A percentile compares a stretch with the other conserved stretches of the same genome.
phyloP scores from a whole-genome alignment of 1,140 invertebrate genomes.

The Macrobrachium rosenbergii region DNA sequence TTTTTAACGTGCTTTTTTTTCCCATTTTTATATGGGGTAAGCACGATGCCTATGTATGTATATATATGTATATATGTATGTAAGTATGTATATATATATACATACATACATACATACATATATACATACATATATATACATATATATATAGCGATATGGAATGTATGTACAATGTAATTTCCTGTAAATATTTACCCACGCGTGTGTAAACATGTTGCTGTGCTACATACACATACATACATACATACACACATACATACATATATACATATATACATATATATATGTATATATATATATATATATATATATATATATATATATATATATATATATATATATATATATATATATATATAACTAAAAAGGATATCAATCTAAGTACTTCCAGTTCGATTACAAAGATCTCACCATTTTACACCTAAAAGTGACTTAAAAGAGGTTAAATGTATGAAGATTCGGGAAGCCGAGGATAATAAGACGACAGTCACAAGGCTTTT shows the following conservation, averaged over 20 bases:
- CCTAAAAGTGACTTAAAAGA: no score
- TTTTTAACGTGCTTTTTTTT: no score
- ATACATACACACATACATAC: constrained; percentile 4
- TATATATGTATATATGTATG: neutral
- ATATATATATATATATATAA: constrained; percentile 52
- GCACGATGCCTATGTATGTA: neutral
- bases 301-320: constrained; percentile 41
- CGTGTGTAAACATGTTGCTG: no score
- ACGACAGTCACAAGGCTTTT: no score
- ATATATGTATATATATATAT: constrained; percentile 32
- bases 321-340: constrained; percentile 47
- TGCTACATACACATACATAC: constrained; percentile 11
- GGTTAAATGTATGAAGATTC: no score
- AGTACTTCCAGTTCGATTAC: no score
- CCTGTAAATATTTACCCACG: no score
- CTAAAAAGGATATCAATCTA: no score
- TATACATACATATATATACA: constrained; percentile 13
- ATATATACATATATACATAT: constrained; percentile 26
- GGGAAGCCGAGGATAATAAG: no score
- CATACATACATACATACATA: neutral
- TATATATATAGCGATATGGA: constrained; percentile 7
- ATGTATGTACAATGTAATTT: constrained; percentile 6
- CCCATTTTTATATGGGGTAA: no score
- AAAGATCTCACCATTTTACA: no score
- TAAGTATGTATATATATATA: neutral